Evolutionary conservation across 2,113 vertebrate species (phyloP).

Genomic region (Xiphophorus maculatus): DNA sequence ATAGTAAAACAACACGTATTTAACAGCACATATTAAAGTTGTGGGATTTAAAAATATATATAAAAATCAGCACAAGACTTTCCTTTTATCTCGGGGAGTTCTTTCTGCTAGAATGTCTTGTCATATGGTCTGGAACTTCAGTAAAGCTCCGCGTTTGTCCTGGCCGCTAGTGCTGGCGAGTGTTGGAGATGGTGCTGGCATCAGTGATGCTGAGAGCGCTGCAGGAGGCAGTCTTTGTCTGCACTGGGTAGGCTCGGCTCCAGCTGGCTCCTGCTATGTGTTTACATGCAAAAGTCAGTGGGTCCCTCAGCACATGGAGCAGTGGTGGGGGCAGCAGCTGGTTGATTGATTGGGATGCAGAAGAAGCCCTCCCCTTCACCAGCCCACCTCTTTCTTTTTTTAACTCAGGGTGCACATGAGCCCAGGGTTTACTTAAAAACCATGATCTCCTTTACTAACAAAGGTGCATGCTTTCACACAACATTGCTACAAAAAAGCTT

Average conservation of each 20-base stretch:
- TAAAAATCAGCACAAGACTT: too few species aligned
- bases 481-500: neutral
- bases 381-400: constrained; percentile 30
- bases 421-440: neutral
- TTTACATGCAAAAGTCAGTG: constrained; percentile 68
- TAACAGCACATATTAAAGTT: constrained; percentile 4
- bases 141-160: neutral
- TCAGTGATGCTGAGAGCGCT: constrained; percentile 59
- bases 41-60: neutral
- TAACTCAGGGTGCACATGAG: constrained; percentile 46
- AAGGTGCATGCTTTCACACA: neutral
- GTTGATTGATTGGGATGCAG: constrained; percentile 71
- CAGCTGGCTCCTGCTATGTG: constrained; percentile 70
- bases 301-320: constrained; percentile 64
- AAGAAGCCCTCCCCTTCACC: constrained; percentile 12
- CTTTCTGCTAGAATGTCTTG: neutral
- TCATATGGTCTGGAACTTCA: neutral
- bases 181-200: constrained; percentile 44
- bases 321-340: constrained; percentile 57
- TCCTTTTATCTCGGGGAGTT: too few species aligned
- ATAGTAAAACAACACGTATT: neutral
- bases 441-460: constrained; percentile 36
- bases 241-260: constrained; percentile 60
- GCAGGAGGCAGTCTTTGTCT: constrained; percentile 69
- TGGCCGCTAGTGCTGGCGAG: constrained; percentile 12